Evolutionary conservation across 2,113 vertebrate genomes (phyloP).

Genomic region (Phyllostomus discolor): DNA sequence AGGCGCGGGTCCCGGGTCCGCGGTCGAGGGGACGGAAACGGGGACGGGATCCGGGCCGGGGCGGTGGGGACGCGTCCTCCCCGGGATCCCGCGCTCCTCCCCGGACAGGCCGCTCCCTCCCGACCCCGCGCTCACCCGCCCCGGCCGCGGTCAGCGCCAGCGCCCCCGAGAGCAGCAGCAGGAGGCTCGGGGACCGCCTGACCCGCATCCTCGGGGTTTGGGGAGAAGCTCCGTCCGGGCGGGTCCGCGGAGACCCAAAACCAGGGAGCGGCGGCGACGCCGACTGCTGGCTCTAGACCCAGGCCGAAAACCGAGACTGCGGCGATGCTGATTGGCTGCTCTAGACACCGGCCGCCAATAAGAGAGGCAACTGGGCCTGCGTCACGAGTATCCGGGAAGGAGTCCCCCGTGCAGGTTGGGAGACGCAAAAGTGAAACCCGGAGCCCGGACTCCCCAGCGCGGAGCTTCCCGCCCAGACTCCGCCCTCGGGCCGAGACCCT

Average conservation of each 20-base stretch:
- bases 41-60: too few relatives aligned
- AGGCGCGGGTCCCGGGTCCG: not conserved
- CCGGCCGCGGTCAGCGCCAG: not conserved
- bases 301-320: too few relatives aligned
- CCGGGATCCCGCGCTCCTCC: not conserved
- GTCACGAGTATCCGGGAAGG: not conserved
- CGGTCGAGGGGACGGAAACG: not conserved
- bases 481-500: too few relatives aligned
- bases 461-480: too few relatives aligned
- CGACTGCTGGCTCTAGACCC: not conserved
- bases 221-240: accelerated
- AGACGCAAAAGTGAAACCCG: not conserved
- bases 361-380: not conserved
- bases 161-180: not conserved
- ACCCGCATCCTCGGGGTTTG: too few relatives aligned
- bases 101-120: not conserved
- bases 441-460: too few relatives aligned
- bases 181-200: accelerated
- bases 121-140: not conserved
- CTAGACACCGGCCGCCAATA: not conserved
- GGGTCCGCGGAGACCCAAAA: accelerated
- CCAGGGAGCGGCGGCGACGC: accelerated
- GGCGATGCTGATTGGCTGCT: not conserved
- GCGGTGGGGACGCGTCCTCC: accelerated
- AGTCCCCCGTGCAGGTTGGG: accelerated